phyloP scores from a whole-genome alignment of 2,113 vertebrate species.

The Empidonax traillii region DNA sequence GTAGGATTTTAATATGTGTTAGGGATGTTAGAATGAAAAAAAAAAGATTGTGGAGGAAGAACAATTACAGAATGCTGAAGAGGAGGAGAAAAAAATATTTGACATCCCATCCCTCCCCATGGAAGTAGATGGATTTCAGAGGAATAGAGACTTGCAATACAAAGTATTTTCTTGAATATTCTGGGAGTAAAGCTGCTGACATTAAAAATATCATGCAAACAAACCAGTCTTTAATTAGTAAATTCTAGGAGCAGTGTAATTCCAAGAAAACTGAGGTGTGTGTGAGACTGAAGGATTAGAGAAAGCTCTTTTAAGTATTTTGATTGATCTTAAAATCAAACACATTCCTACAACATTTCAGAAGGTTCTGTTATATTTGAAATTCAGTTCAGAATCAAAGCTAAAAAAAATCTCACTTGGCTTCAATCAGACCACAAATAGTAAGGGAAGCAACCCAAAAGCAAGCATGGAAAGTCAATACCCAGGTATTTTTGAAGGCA shows the following conservation, averaged over 20 bases:
- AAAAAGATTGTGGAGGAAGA: background rate
- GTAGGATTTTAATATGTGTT: background rate
- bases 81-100: background rate
- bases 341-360: background rate
- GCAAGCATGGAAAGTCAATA: background rate
- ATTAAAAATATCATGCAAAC: background rate
- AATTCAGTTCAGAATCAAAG: background rate
- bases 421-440: background rate
- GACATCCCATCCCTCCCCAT: background rate
- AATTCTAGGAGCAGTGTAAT: background rate
- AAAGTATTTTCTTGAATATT: background rate
- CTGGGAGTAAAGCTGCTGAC: background rate
- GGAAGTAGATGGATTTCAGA: background rate
- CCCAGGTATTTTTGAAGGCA: background rate
- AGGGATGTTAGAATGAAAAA: background rate
- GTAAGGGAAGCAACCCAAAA: background rate
- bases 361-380: background rate
- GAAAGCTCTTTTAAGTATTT: background rate
- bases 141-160: background rate
- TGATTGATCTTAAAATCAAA: background rate
- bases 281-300: background rate
- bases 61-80: background rate
- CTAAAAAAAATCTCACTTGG: background rate
- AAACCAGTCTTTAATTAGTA: background rate
- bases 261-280: background rate